phyloP scores from a whole-genome alignment of 2,113 vertebrate species.

The Ailuropoda melanoleuca region DNA sequence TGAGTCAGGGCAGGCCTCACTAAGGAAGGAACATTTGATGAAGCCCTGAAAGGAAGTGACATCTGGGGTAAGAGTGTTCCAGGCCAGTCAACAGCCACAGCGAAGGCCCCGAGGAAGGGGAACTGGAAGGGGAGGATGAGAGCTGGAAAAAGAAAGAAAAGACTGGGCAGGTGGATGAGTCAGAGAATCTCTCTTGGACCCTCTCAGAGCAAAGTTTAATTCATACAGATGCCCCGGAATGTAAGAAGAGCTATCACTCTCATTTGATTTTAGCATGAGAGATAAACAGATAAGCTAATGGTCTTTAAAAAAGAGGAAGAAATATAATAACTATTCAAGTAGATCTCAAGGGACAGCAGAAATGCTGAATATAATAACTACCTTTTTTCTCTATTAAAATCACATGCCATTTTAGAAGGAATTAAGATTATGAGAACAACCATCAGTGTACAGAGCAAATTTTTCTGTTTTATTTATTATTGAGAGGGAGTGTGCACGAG shows the following conservation, averaged over 20 bases:
- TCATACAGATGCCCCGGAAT: not conserved
- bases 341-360: not conserved
- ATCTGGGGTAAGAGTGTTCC: not conserved
- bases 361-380: not conserved
- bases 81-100: not conserved
- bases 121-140: not conserved
- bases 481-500: not conserved
- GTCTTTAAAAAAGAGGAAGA: not conserved
- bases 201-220: not conserved
- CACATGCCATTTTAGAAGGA: slow-evolving; percentile 11
- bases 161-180: not conserved
- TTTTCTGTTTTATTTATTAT: not conserved
- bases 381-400: not conserved
- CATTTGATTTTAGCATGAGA: not conserved
- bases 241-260: not conserved
- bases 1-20: not conserved
- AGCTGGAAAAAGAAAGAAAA: not conserved
- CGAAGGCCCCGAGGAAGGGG: not conserved
- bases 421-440: not conserved
- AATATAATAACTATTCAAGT: not conserved
- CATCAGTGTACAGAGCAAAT: not conserved
- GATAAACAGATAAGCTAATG: not conserved
- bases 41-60: not conserved
- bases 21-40: not conserved
- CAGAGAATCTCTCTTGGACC: not conserved